Evolutionary conservation across 2,113 vertebrate genomes (phyloP).

Genomic region (human (Homo sapiens)): GRCh38 chr1:106031501-106032000

Average conservation of each 20-base stretch:
- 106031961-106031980: neutral
- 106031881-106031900: constrained; percentile 41
- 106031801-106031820: constrained; percentile 35
- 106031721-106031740: constrained; percentile 2
- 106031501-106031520: neutral
- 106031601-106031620: neutral
- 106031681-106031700: neutral
- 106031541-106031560: neutral
- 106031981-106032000: neutral
- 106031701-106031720: constrained; percentile 54
- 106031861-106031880: neutral
- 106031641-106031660: neutral
- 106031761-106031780: constrained; percentile 61
- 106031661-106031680: neutral
- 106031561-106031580: neutral
- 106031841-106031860: neutral
- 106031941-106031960: neutral
- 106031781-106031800: neutral
- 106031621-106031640: neutral
- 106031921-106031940: neutral
- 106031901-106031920: neutral
- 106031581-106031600: neutral
- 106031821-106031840: neutral
- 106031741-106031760: constrained; percentile 58
- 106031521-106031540: neutral